A percentile compares a stretch with the other conserved stretches of the same genome.
These are phyloP conservation scores for Resseliella maxima DNA, from an alignment of 2,888 invertebrate species.

Conservation along the genomic window DNA sequence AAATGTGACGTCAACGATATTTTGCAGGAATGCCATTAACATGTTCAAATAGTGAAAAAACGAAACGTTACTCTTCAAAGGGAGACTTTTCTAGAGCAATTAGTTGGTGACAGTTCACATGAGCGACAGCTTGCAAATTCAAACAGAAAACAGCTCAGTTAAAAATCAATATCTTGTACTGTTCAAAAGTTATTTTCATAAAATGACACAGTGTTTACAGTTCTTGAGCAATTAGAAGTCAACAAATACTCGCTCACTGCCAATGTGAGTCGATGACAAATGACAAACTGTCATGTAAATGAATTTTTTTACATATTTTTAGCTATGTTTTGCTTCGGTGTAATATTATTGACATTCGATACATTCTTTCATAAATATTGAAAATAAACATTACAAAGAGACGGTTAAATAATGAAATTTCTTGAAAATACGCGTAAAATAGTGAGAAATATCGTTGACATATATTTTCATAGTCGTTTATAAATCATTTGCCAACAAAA, in stretches of 20 bases:
- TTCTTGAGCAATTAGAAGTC: not conserved
- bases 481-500: constrained; percentile 29
- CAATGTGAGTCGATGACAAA: constrained; percentile 53
- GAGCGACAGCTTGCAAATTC: constrained; percentile 7
- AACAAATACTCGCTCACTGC: not conserved
- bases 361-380: not conserved
- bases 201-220: not conserved
- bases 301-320: not conserved
- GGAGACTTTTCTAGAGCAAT: not conserved
- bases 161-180: not conserved
- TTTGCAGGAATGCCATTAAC: not conserved
- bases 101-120: not conserved
- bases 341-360: constrained; percentile 3
- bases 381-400: constrained; percentile 3
- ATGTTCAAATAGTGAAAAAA: not conserved
- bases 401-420: not conserved
- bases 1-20: not conserved
- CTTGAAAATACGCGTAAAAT: constrained; percentile 18
- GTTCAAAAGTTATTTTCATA: not conserved
- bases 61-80: not conserved
- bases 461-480: constrained; percentile 45
- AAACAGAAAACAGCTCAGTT: not conserved
- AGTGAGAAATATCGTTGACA: constrained; percentile 53
- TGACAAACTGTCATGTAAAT: constrained; percentile 50
- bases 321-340: not conserved